Base-by-base conservation (phyloP, 2,797 vertebrate species). In the Gymnoscopelus braueri region DNA sequence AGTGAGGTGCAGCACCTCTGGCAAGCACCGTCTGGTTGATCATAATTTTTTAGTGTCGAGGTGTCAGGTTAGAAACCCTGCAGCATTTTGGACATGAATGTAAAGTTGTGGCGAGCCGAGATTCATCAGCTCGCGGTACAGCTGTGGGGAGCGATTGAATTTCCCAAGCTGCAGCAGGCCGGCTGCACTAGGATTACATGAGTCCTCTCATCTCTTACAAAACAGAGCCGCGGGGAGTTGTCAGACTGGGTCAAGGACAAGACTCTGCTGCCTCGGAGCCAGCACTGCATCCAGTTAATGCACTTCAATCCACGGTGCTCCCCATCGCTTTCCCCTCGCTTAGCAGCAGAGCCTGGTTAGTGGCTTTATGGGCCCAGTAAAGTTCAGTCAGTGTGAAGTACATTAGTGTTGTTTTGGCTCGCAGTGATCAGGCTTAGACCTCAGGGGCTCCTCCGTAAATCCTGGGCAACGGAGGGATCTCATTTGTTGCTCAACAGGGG, bases 201-300 rank as follows among this genome's bases (percentile, higher is more conserved):
- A 59, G 29, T 32, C 14, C 67, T 39, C n/a, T 7, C 58, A 54
- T 63, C 49, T 48, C n/a, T 44, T 62, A 15, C 49, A 70, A 66
- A 60, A 48, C n/a, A n/a, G 52, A 57, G 49, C 65, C 9, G 55
- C n/a, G 19, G 60, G 69, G 61, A 73, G 15, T 13, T 51, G 57
- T 71, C 60, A 63, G 60, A 12, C 29, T 14, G 23, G 15, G 56
- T 67, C 58, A 49, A 50, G 51, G 51, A 60, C 65, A 44, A 68
- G 72, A 65, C 61, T 78, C 49, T 35, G 32, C 55, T 39, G 61
- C 57, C 66, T 60, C 72, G 26, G 60, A 51, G 70, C 15, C 71
- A 57, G 52, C 50, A 35, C 14, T 8, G 63, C 63, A 53, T 52
- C n/a, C 58, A 59, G 62, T 63, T 73, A 44, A 65, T 76, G 70